Base-by-base conservation (phyloP, 2,888 invertebrate genomes). In the Oscheius sp. region DNA sequence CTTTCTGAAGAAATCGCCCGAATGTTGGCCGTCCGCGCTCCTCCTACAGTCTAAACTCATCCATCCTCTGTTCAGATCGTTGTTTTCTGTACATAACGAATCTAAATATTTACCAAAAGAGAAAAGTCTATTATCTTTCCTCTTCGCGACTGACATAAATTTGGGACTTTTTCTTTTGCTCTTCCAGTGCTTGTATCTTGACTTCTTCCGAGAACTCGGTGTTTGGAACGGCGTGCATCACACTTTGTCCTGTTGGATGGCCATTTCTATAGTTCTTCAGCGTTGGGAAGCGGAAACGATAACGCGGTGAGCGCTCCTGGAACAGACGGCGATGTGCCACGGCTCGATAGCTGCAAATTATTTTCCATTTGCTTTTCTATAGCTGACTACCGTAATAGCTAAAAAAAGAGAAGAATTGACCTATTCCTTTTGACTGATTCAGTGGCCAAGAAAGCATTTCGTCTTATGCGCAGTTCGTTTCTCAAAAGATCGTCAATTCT, bases 41-140 rank as follows among this genome's bases (percentile, higher is more conserved):
- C 65, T 29, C 65, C 65, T 15, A 53, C 65, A 17, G 53, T 65
- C 27, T 65, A 53, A 65, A n/a, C 23, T 42, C 12, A 15, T 25
- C 10, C 25, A 17, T 25, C 27, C 15, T 15, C 39, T 58, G n/a
- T n/a, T n/a, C n/a, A n/a, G n/a, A n/a, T n/a, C n/a, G n/a, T n/a
- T n/a, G n/a, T n/a, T n/a, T n/a, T n/a, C n/a, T n/a, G n/a, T n/a
- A n/a, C n/a, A n/a, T n/a, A n/a, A n/a, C n/a, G n/a, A n/a, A n/a
- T n/a, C n/a, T n/a, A n/a, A n/a, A n/a, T n/a, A n/a, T n/a, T n/a
- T n/a, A n/a, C n/a, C n/a, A n/a, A n/a, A n/a, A n/a, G n/a, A n/a
- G n/a, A n/a, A n/a, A n/a, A n/a, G n/a, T n/a, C n/a, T n/a, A n/a
- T n/a, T n/a, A n/a, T n/a, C n/a, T n/a, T n/a, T n/a, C n/a, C n/a